Conservation (phyloP, 2,113 vertebrate species). For the Danionella cerebrum region DNA sequence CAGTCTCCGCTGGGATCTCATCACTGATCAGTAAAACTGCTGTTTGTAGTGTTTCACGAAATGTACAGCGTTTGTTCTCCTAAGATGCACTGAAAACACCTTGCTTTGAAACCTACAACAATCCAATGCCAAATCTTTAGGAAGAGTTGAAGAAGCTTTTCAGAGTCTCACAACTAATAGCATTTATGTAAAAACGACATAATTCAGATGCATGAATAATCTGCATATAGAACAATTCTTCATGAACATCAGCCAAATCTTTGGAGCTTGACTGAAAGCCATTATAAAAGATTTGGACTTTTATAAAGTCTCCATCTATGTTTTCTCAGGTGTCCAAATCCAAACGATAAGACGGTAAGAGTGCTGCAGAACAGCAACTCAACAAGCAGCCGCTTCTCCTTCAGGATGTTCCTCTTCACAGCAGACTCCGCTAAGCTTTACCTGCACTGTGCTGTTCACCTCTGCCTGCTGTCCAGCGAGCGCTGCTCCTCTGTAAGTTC, state of each 20-base stretch:
- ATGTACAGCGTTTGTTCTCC: no score
- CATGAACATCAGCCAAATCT: no score
- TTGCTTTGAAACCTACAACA: no score
- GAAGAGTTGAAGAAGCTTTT: no score
- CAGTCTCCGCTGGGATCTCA: slow-evolving; percentile 52
- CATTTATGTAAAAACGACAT: no score
- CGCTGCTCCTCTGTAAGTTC: slow-evolving; percentile 49
- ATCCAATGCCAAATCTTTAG: no score
- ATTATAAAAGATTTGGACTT: not conserved
- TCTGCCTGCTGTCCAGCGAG: slow-evolving; percentile 46
- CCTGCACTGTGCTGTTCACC: slow-evolving; percentile 56
- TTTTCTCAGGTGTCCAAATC: slow-evolving; percentile 56
- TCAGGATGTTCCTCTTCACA: slow-evolving; percentile 55
- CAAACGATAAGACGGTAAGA: slow-evolving; percentile 45
- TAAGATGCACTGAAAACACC: no score
- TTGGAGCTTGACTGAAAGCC: not conserved
- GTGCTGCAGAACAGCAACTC: slow-evolving; percentile 53
- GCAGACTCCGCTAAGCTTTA: slow-evolving; percentile 41
- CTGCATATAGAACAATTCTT: no score
- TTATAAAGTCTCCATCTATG: not conserved
- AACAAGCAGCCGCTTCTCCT: slow-evolving; percentile 55
- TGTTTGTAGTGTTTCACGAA: no score
- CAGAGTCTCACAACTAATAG: no score
- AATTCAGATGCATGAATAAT: no score
- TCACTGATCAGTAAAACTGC: slow-evolving; percentile 44